Evolutionary conservation across 2,113 vertebrate genomes (phyloP), one percentile per base, ranked within the genome.

Genomic region (Barbus barbus): DNA sequence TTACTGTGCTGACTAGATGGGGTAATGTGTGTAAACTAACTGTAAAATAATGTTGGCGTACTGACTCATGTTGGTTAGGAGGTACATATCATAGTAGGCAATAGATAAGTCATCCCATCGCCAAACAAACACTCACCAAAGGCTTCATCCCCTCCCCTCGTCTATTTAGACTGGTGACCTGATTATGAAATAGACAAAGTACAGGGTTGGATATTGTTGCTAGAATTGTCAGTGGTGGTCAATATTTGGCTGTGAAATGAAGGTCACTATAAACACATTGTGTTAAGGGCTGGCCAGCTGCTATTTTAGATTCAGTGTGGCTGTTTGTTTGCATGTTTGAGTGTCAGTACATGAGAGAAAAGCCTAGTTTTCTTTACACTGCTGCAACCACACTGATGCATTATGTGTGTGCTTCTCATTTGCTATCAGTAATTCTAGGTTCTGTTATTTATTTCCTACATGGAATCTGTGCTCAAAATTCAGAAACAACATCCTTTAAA

Each of bases 1-100:
- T 93, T 93, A 91, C 90, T 91, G 90, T 91, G 92, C 31, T 74
- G 61, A 73, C 18, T 22, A 81, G 81, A 48, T 83, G 77, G 51
- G 72, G 36, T 53, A 76, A 81, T 76, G 24, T 85, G 38, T 83
- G 75, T 58, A n/a, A 51, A 51, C 48, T 51, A 51, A 12, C 41
- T 22, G 20, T 79, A 28, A 79, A 7, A 20, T 63, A 63, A 78
- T 78, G 53, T 60, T 41, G 20, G 31, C 8, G 1, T 18, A 65
- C 18, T 33, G 44, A 65, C 44, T 71, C 5, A 8, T 44, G 16
- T 71, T 81, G 22, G 18, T 69, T 81, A 48, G 46, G 46, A 72
- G 63, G 65, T 82, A 9, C 24, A 80, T 22, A 56, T 56, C 48
- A 38, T 12, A 1, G 8, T 51, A 26, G 48, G 65, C 80, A 82